Evolutionary conservation across 2,888 invertebrate genomes (phyloP).

Genomic region (Microplitis deprimator): DNA sequence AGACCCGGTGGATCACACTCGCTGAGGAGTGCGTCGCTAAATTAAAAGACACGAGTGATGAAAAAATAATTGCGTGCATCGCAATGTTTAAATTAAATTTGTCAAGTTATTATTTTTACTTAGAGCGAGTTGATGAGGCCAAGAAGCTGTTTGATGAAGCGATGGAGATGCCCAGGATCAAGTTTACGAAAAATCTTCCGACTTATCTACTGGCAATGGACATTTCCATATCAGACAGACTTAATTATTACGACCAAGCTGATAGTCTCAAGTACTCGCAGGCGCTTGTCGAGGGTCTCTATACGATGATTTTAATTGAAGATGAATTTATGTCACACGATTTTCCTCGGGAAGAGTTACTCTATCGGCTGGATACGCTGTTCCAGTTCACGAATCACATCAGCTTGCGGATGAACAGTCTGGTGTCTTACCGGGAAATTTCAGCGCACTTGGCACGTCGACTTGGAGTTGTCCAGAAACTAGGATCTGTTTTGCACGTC

Average conservation of each 20-base stretch:
- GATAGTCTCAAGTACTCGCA: slow-evolving; percentile 55
- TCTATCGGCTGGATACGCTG: slow-evolving; percentile 54
- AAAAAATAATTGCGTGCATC: slow-evolving; percentile 46
- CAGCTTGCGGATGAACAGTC: slow-evolving; percentile 57
- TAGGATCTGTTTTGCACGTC: slow-evolving; percentile 59
- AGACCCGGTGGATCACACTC: slow-evolving; percentile 57
- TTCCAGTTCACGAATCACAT: slow-evolving; percentile 53
- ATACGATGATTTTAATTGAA: slow-evolving; percentile 57
- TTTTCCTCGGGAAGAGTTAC: slow-evolving; percentile 41
- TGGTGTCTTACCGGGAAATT: slow-evolving; percentile 63
- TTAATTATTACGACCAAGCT: slow-evolving; percentile 50
- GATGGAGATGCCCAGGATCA: slow-evolving; percentile 48
- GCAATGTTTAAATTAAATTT: slow-evolving; percentile 62
- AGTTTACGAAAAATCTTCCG: slow-evolving; percentile 49
- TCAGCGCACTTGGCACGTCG: slow-evolving; percentile 57
- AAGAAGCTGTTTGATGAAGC: slow-evolving; percentile 54
- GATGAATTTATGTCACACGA: slow-evolving; percentile 44
- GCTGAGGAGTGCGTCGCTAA: slow-evolving; percentile 49
- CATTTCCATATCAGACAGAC: slow-evolving; percentile 56
- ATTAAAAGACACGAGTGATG: slow-evolving; percentile 50
- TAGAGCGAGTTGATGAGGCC: slow-evolving; percentile 57
- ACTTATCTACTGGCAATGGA: slow-evolving; percentile 55
- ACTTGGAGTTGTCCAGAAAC: slow-evolving; percentile 57
- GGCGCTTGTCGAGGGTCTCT: slow-evolving; percentile 58
- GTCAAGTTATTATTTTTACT: slow-evolving; percentile 63